These are phyloP conservation scores for Pollachius pollachius DNA, from an alignment of 2,113 vertebrate genomes.

Conservation along the genomic window DNA sequence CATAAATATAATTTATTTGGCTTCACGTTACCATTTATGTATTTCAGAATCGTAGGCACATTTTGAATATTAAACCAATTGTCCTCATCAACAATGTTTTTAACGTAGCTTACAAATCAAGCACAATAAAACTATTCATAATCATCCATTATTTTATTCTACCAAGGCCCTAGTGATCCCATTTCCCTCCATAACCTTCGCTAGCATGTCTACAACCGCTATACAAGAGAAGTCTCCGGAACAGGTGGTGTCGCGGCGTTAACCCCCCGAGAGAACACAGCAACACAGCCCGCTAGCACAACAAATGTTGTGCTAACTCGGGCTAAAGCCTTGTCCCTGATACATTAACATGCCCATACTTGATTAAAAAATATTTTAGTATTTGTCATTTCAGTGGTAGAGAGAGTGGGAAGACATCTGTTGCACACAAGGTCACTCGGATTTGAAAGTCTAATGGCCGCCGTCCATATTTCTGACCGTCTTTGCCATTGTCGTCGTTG, in stretches of 20 bases:
- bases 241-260: constrained; percentile 53
- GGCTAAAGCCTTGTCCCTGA: constrained; percentile 42
- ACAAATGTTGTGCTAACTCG: constrained; percentile 62
- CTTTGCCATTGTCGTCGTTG: no score
- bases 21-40: no score
- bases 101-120: no score
- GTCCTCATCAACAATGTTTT: no score
- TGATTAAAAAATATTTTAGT: constrained; percentile 62
- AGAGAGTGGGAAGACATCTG: background rate
- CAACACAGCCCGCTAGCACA: constrained; percentile 54
- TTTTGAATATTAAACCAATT: no score
- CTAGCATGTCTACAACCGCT: background rate
- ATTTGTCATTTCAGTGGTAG: constrained; percentile 41
- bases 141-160: background rate
- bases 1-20: no score
- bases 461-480: constrained; percentile 9
- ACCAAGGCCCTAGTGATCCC: constrained; percentile 9
- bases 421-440: no score
- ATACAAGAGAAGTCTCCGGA: constrained; percentile 26
- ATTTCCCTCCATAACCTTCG: constrained; percentile 37
- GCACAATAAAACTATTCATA: background rate
- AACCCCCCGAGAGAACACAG: constrained; percentile 40
- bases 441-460: constrained; percentile 48
- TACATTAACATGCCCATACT: constrained; percentile 52
- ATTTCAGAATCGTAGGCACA: no score